Evolutionary conservation across 1,140 invertebrate species (phyloP).

Genomic region (Zaprionus kolodkinae): DNA sequence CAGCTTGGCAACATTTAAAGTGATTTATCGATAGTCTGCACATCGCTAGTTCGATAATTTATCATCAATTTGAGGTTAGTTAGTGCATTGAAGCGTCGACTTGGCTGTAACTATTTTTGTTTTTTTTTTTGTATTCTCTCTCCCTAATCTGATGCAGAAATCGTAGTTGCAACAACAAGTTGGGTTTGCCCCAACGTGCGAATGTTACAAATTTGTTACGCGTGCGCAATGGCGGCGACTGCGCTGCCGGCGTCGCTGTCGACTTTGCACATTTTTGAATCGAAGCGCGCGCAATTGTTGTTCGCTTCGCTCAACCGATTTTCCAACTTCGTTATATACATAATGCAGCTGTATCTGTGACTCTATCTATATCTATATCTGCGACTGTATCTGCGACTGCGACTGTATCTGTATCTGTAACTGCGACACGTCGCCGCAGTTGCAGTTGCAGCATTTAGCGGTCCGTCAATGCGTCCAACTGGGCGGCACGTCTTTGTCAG

Average conservation of each 20-base stretch:
- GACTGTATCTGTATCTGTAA: not conserved
- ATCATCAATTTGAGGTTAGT: not conserved
- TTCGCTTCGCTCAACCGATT: conserved; percentile 26
- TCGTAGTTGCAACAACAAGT: conserved; percentile 8
- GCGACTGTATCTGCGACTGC: not conserved
- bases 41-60: not conserved
- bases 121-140: not conserved
- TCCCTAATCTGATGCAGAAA: conserved; percentile 9
- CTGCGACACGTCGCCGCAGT: conserved; percentile 15
- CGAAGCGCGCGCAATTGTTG: conserved; percentile 60
- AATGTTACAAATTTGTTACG: conserved; percentile 73
- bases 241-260: not conserved
- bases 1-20: not conserved
- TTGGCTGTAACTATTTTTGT: not conserved
- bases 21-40: too few relatives aligned
- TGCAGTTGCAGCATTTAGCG: conserved; percentile 35
- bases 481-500: conserved; percentile 74
- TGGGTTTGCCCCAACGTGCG: conserved; percentile 41
- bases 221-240: conserved; percentile 52
- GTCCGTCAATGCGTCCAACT: conserved; percentile 22
- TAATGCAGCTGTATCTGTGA: conserved; percentile 15
- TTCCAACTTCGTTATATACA: conserved; percentile 10
- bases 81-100: conserved; percentile 27
- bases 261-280: conserved; percentile 34
- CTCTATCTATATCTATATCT: not conserved